Evolutionary conservation across 2,888 invertebrate species (phyloP), one percentile per base, ranked within the genome.

Genomic region (Amblyjoppa proteus): DNA sequence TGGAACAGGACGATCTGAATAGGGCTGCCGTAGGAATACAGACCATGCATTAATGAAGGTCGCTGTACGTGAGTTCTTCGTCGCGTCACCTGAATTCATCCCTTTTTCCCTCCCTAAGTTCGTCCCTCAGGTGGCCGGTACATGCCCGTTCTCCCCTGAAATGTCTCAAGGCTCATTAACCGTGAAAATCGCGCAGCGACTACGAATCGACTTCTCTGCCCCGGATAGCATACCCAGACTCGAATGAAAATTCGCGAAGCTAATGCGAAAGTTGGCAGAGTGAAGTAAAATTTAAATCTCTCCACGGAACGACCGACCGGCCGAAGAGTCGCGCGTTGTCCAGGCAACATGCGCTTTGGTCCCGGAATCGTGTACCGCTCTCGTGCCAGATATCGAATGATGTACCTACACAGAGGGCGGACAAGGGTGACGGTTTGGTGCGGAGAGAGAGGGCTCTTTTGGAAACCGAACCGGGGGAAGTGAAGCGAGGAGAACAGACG

Each of bases 381-480:
- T 25, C 53, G 74, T 53, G 28, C 38, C 51, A 70, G 74, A 79
- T 79, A 73, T 74, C 78, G 78, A 83, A 69, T 74, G 83, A 78
- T 78, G 78, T 78, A 34, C 61, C 61, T 41, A 61, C 61, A 70
- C 61, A 38, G 38, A 64, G 71, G 71, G 49, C 6, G 41, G 11
- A 49, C 28, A 13, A n/a, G 49, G 38, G 11, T 58, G 41, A 5
- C 68, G 58, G 41, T 25, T 25, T 13, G 28, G 4, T 3, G 56
- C 11, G 25, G 28, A 2, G 11, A 28, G 58, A 13, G 31, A 31
- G 64, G 64, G 64, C 16, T 64, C 51, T 25, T n/a, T 16, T n/a
- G 49, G 28, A 25, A 38, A 34, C 38, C 20, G 20, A 25, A 2
- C 9, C 9, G 38, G 64, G n/a, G 41, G 51, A 28, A 20, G 69